Evolutionary conservation across 2,888 invertebrate genomes (phyloP).

Genomic region (Hoplodrina blanda): DNA sequence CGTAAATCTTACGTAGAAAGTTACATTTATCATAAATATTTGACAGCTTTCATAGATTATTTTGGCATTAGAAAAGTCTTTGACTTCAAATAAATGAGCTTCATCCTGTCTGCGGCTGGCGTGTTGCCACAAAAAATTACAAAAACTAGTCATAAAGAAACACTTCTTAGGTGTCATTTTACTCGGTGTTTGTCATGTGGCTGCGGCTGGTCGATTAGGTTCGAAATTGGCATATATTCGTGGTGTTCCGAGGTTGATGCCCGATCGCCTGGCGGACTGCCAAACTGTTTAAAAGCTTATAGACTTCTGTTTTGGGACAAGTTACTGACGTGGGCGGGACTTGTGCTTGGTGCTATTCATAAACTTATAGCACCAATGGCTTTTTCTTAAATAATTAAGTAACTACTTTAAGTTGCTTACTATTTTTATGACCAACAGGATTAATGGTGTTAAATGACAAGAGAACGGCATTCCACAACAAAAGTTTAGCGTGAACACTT

Average conservation of each 20-base stretch:
- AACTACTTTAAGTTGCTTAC: too few species aligned
- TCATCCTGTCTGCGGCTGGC: slow-evolving; percentile 63
- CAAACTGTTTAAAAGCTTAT: slow-evolving; percentile 82
- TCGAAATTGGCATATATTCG: slow-evolving; percentile 68
- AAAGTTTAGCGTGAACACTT: slow-evolving; percentile 18
- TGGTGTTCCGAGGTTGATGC: slow-evolving; percentile 79
- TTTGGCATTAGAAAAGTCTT: slow-evolving; percentile 62
- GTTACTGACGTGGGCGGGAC: slow-evolving; percentile 57
- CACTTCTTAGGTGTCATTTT: slow-evolving; percentile 63
- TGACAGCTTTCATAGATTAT: slow-evolving; percentile 64
- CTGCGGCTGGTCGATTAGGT: slow-evolving; percentile 62
- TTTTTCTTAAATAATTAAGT: background rate
- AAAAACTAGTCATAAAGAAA: slow-evolving; percentile 59
- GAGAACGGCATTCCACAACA: slow-evolving; percentile 23
- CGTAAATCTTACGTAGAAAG: slow-evolving; percentile 57
- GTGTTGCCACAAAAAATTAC: slow-evolving; percentile 58
- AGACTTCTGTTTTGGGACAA: slow-evolving; percentile 67
- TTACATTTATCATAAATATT: slow-evolving; percentile 52
- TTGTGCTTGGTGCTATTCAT: slow-evolving; percentile 36
- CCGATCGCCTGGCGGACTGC: slow-evolving; percentile 80
- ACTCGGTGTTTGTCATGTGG: slow-evolving; percentile 66
- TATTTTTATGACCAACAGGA: slow-evolving; percentile 14
- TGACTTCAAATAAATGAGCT: slow-evolving; percentile 63
- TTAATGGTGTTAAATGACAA: slow-evolving; percentile 33
- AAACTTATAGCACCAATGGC: slow-evolving; percentile 34